Base-by-base conservation (phyloP, 1,140 invertebrate genomes). In the Ips typographus region DNA sequence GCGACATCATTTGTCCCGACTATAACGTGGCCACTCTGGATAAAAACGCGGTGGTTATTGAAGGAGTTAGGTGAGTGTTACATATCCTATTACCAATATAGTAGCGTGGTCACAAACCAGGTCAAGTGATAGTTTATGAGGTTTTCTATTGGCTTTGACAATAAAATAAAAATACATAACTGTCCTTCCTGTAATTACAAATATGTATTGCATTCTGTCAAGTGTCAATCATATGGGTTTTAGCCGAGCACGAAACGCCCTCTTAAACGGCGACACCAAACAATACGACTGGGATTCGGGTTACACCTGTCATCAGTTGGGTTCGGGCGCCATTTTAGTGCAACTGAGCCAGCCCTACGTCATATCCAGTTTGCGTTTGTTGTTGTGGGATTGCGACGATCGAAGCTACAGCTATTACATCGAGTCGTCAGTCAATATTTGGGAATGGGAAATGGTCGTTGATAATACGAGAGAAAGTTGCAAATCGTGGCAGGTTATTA, bases 241-340 rank as follows among this genome's bases (percentile, higher is more conserved):
- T 22, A 95, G 95, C 78, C 87, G 95, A 57, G 91, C 90, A 57
- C 85, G 96, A 59, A 97, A 99, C 85, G 91, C 94, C n/a, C 84
- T 99, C 4, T 86, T 99, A 64, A 98, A 99, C 86, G 96, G 96
- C 2, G 94, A 99, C 77, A 94, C 87, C 40, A 87, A 90, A 72
- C 90, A 93, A 80, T 99, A 99, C 82, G 95, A 99, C 84, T 99
- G 96, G 96, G 96, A 99, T 81, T 94, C 91, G 71, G 95, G 98
- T 56, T 99, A 99, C 81, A 99, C 96, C 1, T 99, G 96, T 82
- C 98, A 99, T 85, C 97, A 99, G 83, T 84, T 99, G 47, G 96
- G 96, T 71, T 95, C 92, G 76, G 96, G 97, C 41, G 88, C 91
- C 70, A 98, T 99, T 77, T 86, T 95, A 70, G 90, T 99, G 65